A percentile compares a stretch with the other conserved stretches of the same genome.
Conservation (phyloP, 2,888 invertebrate genomes). For the Magallana nippona region DNA sequence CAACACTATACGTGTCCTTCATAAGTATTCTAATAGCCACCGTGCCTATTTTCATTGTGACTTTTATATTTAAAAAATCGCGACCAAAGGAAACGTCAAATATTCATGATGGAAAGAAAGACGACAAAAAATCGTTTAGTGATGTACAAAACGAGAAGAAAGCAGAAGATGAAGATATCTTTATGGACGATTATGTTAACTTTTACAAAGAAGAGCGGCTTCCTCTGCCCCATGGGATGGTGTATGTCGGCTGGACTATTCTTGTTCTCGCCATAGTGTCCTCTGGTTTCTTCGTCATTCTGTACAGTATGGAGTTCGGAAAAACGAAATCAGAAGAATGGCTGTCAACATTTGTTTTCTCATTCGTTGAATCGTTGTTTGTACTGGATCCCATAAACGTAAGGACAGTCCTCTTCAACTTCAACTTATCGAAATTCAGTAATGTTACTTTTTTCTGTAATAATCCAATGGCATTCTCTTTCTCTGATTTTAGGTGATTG, state of each 20-base stretch:
- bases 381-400: conserved; percentile 62
- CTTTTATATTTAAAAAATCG: conserved; percentile 66
- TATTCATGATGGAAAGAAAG: not conserved
- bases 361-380: conserved; percentile 59
- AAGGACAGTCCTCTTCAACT: not conserved
- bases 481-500: conserved; percentile 42
- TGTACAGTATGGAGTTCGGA: conserved; percentile 65
- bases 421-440: too few relatives aligned
- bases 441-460: conserved; percentile 23
- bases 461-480: not conserved
- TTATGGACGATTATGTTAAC: not conserved
- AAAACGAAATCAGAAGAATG: conserved; percentile 63
- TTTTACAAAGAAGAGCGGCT: conserved; percentile 38
- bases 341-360: conserved; percentile 60
- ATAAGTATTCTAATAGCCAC: conserved; percentile 73
- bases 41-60: conserved; percentile 73
- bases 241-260: conserved; percentile 62
- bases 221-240: conserved; percentile 58
- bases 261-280: conserved; percentile 52
- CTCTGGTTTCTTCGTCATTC: conserved; percentile 61
- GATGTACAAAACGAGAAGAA: not conserved
- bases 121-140: not conserved
- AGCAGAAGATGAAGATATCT: not conserved
- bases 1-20: conserved; percentile 59
- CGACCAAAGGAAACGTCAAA: conserved; percentile 43